phyloP scores from a whole-genome alignment of 2,797 vertebrate species.

The Aselliscus stoliczkanus region DNA sequence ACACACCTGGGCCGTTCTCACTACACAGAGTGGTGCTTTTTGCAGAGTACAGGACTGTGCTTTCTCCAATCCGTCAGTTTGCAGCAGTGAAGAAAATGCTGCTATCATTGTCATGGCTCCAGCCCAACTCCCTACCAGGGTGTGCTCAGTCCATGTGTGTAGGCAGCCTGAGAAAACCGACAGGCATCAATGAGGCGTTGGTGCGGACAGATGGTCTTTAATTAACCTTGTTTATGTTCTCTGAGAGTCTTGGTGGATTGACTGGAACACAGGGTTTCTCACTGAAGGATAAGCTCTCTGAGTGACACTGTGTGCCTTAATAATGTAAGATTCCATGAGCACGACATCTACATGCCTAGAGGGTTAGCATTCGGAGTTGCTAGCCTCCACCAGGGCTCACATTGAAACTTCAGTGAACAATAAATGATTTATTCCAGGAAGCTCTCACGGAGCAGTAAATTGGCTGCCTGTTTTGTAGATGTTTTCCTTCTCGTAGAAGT shows the following conservation, averaged over 20 bases:
- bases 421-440: not conserved
- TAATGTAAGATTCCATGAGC: not conserved
- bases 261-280: not conserved
- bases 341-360: not conserved
- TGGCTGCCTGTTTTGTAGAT: constrained; percentile 28
- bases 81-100: not conserved
- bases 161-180: not conserved
- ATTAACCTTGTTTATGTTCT: not conserved
- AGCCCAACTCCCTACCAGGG: not conserved
- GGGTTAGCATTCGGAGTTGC: not conserved
- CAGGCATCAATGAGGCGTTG: not conserved
- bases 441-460: not conserved
- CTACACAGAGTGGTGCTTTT: not conserved
- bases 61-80: not conserved
- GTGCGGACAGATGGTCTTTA: not conserved
- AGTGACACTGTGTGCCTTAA: not conserved
- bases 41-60: too few species aligned
- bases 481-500: constrained; percentile 9
- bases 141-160: not conserved
- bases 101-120: not conserved
- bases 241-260: not conserved
- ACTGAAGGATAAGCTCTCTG: not conserved
- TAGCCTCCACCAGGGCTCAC: not conserved
- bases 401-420: constrained; percentile 25
- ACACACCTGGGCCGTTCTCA: not conserved